phyloP scores from a whole-genome alignment of 1,140 invertebrate species.

The Protaetia brevitarsis region DNA sequence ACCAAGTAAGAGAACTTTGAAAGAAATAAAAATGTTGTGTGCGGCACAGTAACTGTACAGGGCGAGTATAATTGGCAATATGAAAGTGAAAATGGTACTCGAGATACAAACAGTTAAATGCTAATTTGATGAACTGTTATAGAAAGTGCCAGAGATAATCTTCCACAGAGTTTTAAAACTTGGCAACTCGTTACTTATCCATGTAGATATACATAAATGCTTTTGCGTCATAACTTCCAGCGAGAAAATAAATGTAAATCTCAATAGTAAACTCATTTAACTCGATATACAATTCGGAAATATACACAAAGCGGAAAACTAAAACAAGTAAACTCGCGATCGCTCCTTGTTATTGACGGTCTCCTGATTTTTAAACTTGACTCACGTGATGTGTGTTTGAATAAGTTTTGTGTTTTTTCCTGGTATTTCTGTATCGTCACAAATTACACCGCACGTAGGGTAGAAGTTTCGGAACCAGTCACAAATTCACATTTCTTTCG shows the following conservation, averaged over 20 bases:
- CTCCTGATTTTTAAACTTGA: not conserved
- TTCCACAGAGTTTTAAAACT: not conserved
- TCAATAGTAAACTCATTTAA: not conserved
- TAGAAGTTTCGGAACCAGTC: not conserved
- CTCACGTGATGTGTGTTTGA: constrained; percentile 8
- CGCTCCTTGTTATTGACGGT: not conserved
- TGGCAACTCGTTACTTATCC: not conserved
- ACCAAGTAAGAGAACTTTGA: not conserved
- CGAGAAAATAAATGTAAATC: not conserved
- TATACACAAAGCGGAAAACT: too few relatives aligned
- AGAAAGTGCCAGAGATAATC: constrained; percentile 3
- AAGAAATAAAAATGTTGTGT: not conserved
- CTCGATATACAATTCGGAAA: too few relatives aligned
- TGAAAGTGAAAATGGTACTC: constrained; percentile 3
- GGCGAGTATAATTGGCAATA: not conserved
- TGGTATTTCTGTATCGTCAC: not conserved
- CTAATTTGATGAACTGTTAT: constrained; percentile 1
- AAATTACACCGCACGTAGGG: not conserved
- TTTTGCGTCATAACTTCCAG: not conserved
- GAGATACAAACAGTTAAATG: not conserved
- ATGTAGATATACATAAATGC: not conserved
- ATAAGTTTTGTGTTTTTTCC: constrained; percentile 5
- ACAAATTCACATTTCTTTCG: not conserved
- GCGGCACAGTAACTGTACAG: constrained; percentile 6
- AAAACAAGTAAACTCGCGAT: not conserved